A percentile compares a stretch with the other conserved stretches of the same genome.
phyloP scores from a whole-genome alignment of 1,140 invertebrate genomes.

The Anoplolepis gracilipes region DNA sequence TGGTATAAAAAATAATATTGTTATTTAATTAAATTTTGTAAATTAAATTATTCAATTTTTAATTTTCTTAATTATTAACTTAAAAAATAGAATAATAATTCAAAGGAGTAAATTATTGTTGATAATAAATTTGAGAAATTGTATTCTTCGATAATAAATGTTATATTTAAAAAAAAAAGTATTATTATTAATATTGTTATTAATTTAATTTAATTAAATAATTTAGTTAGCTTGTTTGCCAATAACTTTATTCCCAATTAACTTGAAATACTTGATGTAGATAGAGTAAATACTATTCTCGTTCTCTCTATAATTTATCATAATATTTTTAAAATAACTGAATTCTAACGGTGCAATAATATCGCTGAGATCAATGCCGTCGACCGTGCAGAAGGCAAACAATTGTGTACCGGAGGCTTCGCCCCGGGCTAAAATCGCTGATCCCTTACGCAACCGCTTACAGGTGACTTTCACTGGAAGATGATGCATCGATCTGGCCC shows the following conservation, averaged over 20 bases:
- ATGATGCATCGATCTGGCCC: conserved; percentile 63
- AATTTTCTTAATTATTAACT: too few relatives aligned
- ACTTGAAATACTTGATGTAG: neutral
- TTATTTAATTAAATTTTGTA: too few relatives aligned
- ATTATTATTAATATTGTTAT: too few relatives aligned
- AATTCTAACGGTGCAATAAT: neutral
- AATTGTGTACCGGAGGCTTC: conserved; percentile 37
- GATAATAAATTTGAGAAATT: too few relatives aligned
- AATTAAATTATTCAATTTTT: too few relatives aligned
- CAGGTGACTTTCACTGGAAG: conserved; percentile 66
- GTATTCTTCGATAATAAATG: too few relatives aligned
- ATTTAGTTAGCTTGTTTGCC: neutral
- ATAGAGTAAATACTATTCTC: neutral
- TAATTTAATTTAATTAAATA: too few relatives aligned
- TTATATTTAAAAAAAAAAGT: too few relatives aligned
- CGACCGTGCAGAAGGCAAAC: conserved; percentile 15
- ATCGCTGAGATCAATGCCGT: conserved; percentile 6
- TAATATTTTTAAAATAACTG: neutral
- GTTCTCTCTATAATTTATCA: neutral
- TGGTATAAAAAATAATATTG: neutral
- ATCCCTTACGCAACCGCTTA: conserved; percentile 57
- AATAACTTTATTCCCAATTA: neutral
- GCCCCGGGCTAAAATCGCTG: conserved; percentile 47
- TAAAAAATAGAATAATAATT: too few relatives aligned
- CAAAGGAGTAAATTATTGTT: too few relatives aligned